Percentiles rank a stretch among this genome's conserved stretches.
These are phyloP conservation scores for Neuroterus valhalla DNA, from an alignment of 1,140 invertebrate genomes.

Conservation along the genomic window DNA sequence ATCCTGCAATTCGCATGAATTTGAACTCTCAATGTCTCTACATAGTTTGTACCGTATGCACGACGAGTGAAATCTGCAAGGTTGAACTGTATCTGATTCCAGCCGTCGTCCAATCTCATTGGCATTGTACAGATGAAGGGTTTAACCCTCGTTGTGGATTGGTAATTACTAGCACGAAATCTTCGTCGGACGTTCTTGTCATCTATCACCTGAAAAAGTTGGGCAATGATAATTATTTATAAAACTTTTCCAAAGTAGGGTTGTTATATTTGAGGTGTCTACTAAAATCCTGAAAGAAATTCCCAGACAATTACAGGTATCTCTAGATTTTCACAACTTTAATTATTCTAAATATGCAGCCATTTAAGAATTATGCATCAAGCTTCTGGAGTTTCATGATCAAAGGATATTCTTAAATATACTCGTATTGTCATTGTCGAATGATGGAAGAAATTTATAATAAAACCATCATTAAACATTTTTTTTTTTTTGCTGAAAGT, in stretches of 20 bases:
- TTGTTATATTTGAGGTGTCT: too few relatives aligned
- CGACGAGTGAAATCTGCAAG: conserved; percentile 97
- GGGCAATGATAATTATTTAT: conserved; percentile 28
- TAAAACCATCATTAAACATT: too few relatives aligned
- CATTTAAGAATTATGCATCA: too few relatives aligned
- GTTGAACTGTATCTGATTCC: conserved; percentile 99
- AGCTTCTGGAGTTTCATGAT: too few relatives aligned
- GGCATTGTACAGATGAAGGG: conserved; percentile 99
- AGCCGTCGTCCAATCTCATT: conserved; percentile 97
- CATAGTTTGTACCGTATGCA: conserved; percentile 99
- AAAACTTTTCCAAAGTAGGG: conserved; percentile 1
- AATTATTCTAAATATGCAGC: too few relatives aligned
- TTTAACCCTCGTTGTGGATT: conserved; percentile 97
- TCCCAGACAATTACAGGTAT: too few relatives aligned
- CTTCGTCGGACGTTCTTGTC: conserved; percentile 97
- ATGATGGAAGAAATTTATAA: too few relatives aligned
- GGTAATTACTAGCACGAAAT: conserved; percentile 98
- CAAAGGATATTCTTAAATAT: too few relatives aligned
- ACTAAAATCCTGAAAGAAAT: too few relatives aligned
- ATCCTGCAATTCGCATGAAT: conserved; percentile 99
- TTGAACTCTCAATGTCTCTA: conserved; percentile 97
- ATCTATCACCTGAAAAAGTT: conserved; percentile 88
- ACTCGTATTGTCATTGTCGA: too few relatives aligned
- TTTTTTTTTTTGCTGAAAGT: too few relatives aligned
- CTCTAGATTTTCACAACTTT: too few relatives aligned